A percentile compares a stretch with the other conserved stretches of the same genome.
phyloP scores from a whole-genome alignment of 2,888 invertebrate species.

The Drosophila cognata region DNA sequence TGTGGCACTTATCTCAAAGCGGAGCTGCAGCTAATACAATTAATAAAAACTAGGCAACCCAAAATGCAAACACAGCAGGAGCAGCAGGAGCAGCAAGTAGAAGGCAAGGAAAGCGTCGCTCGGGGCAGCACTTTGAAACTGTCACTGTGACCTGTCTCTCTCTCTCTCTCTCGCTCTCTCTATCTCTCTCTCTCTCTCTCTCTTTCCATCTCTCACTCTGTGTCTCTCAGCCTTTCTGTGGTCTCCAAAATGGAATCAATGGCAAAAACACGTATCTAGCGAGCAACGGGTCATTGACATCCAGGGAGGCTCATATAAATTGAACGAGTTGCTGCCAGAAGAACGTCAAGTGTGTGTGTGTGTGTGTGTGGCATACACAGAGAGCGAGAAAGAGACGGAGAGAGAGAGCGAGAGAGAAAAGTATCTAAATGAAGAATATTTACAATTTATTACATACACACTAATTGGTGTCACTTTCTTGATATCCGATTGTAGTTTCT shows the following conservation, averaged over 20 bases:
- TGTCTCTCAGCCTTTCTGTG: not conserved
- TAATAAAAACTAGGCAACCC: constrained; percentile 39
- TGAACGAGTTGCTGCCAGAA: constrained; percentile 33
- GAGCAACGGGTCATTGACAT: constrained; percentile 8
- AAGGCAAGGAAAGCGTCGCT: not conserved
- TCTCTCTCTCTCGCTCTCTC: not conserved
- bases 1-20: constrained; percentile 34
- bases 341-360: constrained; percentile 41
- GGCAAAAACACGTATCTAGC: constrained; percentile 37
- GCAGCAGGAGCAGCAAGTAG: not conserved
- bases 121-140: not conserved
- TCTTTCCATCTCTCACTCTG: no score
- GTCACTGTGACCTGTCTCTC: constrained; percentile 14
- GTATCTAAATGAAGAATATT: not conserved
- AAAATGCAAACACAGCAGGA: constrained; percentile 17
- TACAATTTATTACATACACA: not conserved
- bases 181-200: not conserved
- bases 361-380: constrained; percentile 3
- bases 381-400: not conserved
- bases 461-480: not conserved
- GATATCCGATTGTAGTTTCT: not conserved
- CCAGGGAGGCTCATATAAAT: constrained; percentile 27
- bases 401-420: not conserved
- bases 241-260: constrained; percentile 45
- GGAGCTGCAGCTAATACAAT: constrained; percentile 54